Evolutionary conservation across 1,140 invertebrate genomes (phyloP), one percentile per base, ranked within the genome.

Genomic region (Pygmarrhopalites habei): DNA sequence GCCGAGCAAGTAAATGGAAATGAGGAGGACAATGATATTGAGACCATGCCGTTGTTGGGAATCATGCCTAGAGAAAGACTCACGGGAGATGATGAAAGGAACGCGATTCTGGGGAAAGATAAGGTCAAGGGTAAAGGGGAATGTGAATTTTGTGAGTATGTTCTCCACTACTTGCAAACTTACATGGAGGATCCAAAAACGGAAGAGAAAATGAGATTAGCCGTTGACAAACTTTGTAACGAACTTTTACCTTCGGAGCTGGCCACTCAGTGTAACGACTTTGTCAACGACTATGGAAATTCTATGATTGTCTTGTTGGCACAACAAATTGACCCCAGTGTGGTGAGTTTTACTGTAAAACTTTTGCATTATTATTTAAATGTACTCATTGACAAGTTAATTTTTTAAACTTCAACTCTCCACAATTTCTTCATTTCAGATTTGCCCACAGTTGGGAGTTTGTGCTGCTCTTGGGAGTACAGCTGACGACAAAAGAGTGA

Each of bases 121-220:
- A 14, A n/a, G 17, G 14, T 12, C 5, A 5, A 53, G 19, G 7
- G 51, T 17, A 25, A 53, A 53, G 32, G 32, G 15, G 72, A 77
- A 0, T 93, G 90, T 76, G 80, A 83, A 30, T 80, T 92, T 68
- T 93, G 90, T 74, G 84, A 91, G 77, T 91, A 89, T 76, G 79
- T 89, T 71, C 73, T 93, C 47, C 87, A 91, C 74, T 87, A 85
- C 64, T 65, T 92, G 51, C 88, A 92, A 73, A 78, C 86, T 61
- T 78, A 81, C 12, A 78, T 92, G 46, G 85, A 85, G 47, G 78
- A 84, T 68, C 82, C 84, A 15, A 75, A 75, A 26, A 85, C 81
- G 23, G 86, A 88, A 84, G 76, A 81, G 10, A 73, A 85, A 70
- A 79, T 89, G 19, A 85, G 85, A 69, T 67, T 80, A 10, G 74